These are phyloP conservation scores for Trichomycterus rosablanca DNA, from an alignment of 2,113 vertebrate genomes.

Conservation along the genomic window DNA sequence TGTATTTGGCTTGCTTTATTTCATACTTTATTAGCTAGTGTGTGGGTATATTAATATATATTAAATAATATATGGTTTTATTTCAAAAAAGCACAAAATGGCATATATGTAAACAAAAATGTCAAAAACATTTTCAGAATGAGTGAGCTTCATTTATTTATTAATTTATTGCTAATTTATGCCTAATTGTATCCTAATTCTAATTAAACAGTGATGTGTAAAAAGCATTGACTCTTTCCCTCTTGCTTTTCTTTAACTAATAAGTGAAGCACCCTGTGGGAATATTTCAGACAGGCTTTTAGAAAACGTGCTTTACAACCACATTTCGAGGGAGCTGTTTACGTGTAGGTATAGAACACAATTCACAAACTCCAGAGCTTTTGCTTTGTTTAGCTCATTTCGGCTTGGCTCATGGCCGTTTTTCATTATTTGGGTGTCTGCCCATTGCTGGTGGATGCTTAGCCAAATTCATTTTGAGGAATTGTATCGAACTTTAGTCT, in stretches of 20 bases:
- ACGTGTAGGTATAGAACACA: neutral
- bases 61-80: neutral
- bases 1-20: neutral
- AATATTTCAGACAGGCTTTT: neutral
- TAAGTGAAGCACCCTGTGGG: neutral
- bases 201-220: conserved; percentile 18
- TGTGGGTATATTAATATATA: neutral
- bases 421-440: neutral
- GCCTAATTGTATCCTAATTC: conserved; percentile 1
- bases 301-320: no score
- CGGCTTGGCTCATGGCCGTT: neutral
- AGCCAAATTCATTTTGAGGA: neutral
- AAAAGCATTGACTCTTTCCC: neutral
- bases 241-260: conserved; percentile 1
- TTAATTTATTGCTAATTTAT: conserved; percentile 14
- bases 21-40: conserved; percentile 12
- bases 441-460: neutral
- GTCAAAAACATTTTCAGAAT: conserved; percentile 9
- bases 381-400: neutral
- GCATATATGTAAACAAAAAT: neutral
- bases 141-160: neutral
- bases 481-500: neutral
- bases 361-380: neutral
- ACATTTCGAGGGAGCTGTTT: no score
- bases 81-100: conserved; percentile 21